Evolutionary conservation across 2,888 invertebrate genomes (phyloP).

Genomic region (Gisinianus flammeolus): DNA sequence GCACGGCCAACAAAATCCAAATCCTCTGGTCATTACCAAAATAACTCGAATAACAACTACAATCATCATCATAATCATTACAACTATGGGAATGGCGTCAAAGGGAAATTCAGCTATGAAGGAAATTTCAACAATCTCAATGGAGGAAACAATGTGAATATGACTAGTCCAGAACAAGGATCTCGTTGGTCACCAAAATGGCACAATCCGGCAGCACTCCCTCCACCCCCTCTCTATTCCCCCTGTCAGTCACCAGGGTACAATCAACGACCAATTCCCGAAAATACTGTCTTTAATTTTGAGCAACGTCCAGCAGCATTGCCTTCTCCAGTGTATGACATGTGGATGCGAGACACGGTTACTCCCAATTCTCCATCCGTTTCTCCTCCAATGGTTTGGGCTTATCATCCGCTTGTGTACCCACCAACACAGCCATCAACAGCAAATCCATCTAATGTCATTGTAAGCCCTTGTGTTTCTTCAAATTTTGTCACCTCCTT

Average conservation of each 20-base stretch:
- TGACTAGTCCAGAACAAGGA: background rate
- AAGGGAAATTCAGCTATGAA: no score
- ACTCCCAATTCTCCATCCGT: slow-evolving; percentile 50
- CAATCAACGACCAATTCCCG: slow-evolving; percentile 29
- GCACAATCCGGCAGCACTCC: background rate
- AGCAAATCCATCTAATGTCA: slow-evolving; percentile 37
- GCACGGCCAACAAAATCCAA: background rate
- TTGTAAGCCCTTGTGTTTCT: slow-evolving; percentile 26
- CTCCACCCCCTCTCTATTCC: slow-evolving; percentile 24
- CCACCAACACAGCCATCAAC: slow-evolving; percentile 46
- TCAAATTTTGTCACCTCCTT: no score
- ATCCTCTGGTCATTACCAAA: background rate
- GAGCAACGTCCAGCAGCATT: slow-evolving; percentile 24
- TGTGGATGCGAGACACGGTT: slow-evolving; percentile 50
- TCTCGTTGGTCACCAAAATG: slow-evolving; percentile 39
- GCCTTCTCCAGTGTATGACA: slow-evolving; percentile 47
- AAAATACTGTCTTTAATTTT: slow-evolving; percentile 38
- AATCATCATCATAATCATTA: background rate
- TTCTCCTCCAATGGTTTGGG: slow-evolving; percentile 54
- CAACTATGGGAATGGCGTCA: no score
- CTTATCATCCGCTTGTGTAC: slow-evolving; percentile 55
- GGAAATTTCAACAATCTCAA: slow-evolving; percentile 6
- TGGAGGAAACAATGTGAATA: background rate
- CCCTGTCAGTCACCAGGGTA: slow-evolving; percentile 45
- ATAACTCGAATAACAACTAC: background rate